Conservation (phyloP, 2,797 vertebrate genomes). For the Molossus molossus region DNA sequence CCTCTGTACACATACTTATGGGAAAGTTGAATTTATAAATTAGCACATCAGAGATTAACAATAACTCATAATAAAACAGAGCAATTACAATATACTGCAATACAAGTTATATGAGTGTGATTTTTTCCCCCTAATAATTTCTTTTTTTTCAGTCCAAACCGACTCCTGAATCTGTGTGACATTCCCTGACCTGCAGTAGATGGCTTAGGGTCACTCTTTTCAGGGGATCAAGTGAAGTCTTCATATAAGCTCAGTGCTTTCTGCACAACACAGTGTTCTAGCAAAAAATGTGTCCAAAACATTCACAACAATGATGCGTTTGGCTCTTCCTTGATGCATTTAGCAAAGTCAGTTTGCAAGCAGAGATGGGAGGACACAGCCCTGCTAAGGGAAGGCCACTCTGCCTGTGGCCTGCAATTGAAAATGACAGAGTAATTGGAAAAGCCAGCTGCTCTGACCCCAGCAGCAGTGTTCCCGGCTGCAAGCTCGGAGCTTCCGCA, state of each 20-base stretch:
- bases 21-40: neutral
- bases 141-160: neutral
- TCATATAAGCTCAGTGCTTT: neutral
- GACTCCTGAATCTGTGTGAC: neutral
- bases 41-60: neutral
- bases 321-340: neutral
- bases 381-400: neutral
- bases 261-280: neutral
- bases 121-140: neutral
- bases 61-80: neutral
- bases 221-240: neutral
- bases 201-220: neutral
- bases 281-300: neutral
- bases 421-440: neutral
- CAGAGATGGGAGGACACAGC: neutral
- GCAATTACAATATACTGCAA: neutral
- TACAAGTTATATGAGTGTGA: neutral
- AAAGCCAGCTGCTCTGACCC: neutral
- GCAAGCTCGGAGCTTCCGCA: neutral
- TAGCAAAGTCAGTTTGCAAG: neutral
- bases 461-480: accelerated
- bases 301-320: neutral
- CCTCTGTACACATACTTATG: neutral
- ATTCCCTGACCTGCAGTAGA: neutral
- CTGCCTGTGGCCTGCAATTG: neutral